Percentiles rank a stretch among this genome's conserved stretches.
These are phyloP conservation scores for Bursaphelenchus mucronatus DNA, from an alignment of 1,140 invertebrate genomes.

Conservation along the genomic window DNA sequence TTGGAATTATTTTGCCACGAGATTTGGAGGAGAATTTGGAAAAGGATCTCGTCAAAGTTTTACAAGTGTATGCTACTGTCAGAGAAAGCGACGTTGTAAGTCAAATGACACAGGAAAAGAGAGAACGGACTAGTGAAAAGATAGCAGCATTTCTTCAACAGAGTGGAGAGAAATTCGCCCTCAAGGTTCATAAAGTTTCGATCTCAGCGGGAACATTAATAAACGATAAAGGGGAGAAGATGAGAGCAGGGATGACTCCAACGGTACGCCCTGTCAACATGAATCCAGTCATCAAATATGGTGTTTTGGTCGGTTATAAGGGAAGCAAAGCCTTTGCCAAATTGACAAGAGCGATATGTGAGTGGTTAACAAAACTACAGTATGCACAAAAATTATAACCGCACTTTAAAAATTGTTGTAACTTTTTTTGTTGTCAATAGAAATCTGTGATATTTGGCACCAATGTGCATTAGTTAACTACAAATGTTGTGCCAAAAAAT, in stretches of 20 bases:
- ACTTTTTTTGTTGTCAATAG: too few species aligned
- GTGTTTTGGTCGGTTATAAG: slow-evolving; percentile 36
- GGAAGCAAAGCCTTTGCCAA: slow-evolving; percentile 39
- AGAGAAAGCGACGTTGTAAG: slow-evolving; percentile 20
- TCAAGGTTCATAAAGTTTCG: slow-evolving; percentile 24
- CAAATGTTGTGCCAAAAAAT: too few species aligned
- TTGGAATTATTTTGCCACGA: slow-evolving; percentile 44
- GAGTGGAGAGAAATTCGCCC: slow-evolving; percentile 32
- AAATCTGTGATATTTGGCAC: too few species aligned
- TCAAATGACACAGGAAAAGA: slow-evolving; percentile 17
- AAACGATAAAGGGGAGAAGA: slow-evolving; percentile 23
- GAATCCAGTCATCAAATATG: slow-evolving; percentile 38
- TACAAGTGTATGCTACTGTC: slow-evolving; percentile 34
- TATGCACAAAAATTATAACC: too few species aligned
- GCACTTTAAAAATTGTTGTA: too few species aligned
- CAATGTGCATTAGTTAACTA: too few species aligned
- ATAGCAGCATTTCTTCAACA: slow-evolving; percentile 12
- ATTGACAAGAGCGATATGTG: slow-evolving; percentile 36
- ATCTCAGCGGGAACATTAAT: slow-evolving; percentile 32
- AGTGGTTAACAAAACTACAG: not conserved
- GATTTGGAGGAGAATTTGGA: slow-evolving; percentile 30
- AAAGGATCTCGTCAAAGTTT: slow-evolving; percentile 33
- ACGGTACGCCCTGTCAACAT: slow-evolving; percentile 42
- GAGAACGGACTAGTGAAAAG: slow-evolving; percentile 18
- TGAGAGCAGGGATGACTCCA: slow-evolving; percentile 27